Base-by-base conservation (phyloP, 2,797 vertebrate genomes). In the Stomatorhinus walkeri region DNA sequence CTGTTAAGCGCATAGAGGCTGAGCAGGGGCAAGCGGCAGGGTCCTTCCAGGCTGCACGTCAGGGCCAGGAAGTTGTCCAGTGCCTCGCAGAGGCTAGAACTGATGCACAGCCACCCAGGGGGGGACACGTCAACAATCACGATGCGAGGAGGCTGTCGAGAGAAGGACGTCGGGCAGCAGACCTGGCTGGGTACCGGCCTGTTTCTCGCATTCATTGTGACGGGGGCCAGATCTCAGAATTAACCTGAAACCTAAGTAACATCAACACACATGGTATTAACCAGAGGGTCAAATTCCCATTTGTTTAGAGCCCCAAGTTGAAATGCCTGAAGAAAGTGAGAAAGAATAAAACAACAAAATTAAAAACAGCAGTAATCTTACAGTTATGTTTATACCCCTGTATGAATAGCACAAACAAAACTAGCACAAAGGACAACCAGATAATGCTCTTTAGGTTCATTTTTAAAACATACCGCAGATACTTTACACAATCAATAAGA, bases 41-140 rank as follows among this genome's bases (percentile, higher is more conserved):
- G 96, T 24, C 97, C 97, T 3, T 95, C 91, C 93, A 98, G 91
- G 76, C 94, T 94, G 91, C 96, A 96, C 0, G 96, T 95, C 90
- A 99, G 90, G 8, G 95, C 95, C 88, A 99, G 95, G 48, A 96
- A 94, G 88, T 98, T 97, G 2, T 98, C 96, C 89, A 99, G 95
- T 36, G 98, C 97, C 89, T 98, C 95, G n/a, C 96, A 97, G 85
- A 99, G 89, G 8, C 95, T 93, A 0, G 92, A 72, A 40, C 96
- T 92, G 16, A 94, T 96, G 64, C 94, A 92, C 81, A 94, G 93
- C 98, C 98, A 99, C 52, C 93, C 94, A 0, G 97, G 97, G 0
- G 96, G 94, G 0, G 95, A 92, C 0, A 95, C 93, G 12, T 99
- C 97, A 89, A 99, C 93, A 0, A 99, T 94, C 87, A 99, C 94